These are phyloP conservation scores for Emydocephalus ijimae DNA, from an alignment of 2,113 vertebrate species.

Conservation along the genomic window DNA sequence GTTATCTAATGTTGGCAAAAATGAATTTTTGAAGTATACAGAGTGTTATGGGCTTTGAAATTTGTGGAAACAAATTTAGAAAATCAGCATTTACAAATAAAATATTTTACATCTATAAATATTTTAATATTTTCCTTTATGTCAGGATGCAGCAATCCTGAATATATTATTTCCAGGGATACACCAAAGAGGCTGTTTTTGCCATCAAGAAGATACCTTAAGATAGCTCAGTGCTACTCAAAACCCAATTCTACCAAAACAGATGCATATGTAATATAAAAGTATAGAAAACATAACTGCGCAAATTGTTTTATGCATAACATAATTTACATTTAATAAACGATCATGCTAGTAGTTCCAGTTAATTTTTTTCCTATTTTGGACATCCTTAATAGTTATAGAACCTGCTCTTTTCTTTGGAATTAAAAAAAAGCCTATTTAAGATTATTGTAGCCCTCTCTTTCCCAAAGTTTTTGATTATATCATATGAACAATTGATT, in stretches of 20 bases:
- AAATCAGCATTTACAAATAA: constrained; percentile 98
- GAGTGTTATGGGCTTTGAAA: constrained; percentile 94
- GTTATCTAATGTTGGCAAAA: constrained; percentile 83
- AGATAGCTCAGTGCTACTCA: background rate
- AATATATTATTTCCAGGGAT: background rate
- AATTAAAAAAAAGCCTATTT: background rate
- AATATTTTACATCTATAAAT: constrained; percentile 94
- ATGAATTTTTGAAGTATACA: constrained; percentile 89
- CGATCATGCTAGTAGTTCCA: background rate
- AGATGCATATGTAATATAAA: background rate
- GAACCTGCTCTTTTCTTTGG: background rate
- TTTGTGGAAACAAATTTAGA: constrained; percentile 99
- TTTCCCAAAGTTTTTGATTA: background rate
- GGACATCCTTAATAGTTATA: background rate
- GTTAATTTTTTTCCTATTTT: background rate
- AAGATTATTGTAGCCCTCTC: background rate
- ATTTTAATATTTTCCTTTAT: constrained; percentile 23
- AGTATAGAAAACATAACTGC: background rate
- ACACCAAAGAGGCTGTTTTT: background rate
- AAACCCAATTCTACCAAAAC: background rate
- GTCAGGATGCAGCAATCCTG: background rate
- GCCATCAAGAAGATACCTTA: background rate
- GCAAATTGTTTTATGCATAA: background rate
- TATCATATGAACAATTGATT: background rate
- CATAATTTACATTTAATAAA: background rate